Evolutionary conservation across 2,888 invertebrate species (phyloP).

Genomic region (Chloroclystis v-ata): DNA sequence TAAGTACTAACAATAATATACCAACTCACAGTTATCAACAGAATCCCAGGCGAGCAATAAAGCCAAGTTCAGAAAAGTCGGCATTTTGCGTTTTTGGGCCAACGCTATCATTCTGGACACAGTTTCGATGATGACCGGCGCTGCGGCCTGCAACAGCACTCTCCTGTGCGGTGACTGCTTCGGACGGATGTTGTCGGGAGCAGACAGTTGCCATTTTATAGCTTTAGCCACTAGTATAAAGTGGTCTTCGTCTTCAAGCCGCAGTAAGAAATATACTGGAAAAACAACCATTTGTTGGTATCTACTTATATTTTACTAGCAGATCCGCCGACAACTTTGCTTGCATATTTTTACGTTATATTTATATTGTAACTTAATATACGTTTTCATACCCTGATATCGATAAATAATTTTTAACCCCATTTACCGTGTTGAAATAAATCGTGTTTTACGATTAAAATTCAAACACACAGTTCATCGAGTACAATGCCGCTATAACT

Average conservation of each 20-base stretch:
- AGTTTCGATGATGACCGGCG: constrained; percentile 41
- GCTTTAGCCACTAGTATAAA: constrained; percentile 49
- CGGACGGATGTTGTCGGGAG: constrained; percentile 37
- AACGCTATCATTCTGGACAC: constrained; percentile 52
- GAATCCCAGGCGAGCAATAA: constrained; percentile 50
- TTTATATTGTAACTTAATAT: too few species aligned
- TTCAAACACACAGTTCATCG: constrained; percentile 3
- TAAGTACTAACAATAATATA: too few species aligned
- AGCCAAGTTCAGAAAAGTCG: constrained; percentile 45
- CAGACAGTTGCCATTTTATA: constrained; percentile 51
- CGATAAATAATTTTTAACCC: too few species aligned
- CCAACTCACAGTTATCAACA: constrained; percentile 53
- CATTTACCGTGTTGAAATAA: too few species aligned
- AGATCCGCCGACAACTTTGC: too few species aligned
- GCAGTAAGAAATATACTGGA: constrained; percentile 54
- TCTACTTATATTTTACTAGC: too few species aligned
- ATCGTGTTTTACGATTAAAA: background rate
- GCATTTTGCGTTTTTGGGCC: constrained; percentile 39
- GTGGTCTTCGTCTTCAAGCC: constrained; percentile 45
- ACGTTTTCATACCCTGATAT: too few species aligned
- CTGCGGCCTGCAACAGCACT: constrained; percentile 41
- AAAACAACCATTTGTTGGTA: too few species aligned
- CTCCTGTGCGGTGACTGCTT: constrained; percentile 27
- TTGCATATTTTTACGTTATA: too few species aligned
- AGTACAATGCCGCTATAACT: constrained; percentile 21